Conservation (phyloP, 2,888 invertebrate species). For the Eutolmus rufibarbis region DNA sequence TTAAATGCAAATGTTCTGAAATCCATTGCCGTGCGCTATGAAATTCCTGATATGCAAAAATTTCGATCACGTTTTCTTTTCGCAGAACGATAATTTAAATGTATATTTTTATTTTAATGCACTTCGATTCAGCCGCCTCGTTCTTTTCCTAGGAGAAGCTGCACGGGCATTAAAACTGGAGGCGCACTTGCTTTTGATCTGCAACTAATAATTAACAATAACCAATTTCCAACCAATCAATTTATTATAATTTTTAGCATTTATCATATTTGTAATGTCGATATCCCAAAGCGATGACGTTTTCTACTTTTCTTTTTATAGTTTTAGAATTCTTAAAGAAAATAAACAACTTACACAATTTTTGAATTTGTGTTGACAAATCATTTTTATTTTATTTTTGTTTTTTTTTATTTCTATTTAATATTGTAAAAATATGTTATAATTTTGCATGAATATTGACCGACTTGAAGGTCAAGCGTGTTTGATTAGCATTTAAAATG, state of each 20-base stretch:
- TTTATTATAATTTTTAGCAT: neutral
- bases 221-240: neutral
- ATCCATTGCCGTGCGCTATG: neutral
- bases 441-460: too few species aligned
- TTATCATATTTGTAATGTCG: neutral
- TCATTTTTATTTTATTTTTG: too few species aligned
- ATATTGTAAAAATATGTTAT: too few species aligned
- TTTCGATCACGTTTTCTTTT: neutral
- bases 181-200: neutral
- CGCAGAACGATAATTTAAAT: neutral
- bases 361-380: too few species aligned
- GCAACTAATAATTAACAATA: neutral
- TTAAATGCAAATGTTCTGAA: neutral
- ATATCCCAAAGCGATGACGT: too few species aligned
- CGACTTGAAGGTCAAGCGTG: too few species aligned
- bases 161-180: neutral
- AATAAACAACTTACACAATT: too few species aligned
- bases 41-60: neutral
- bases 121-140: neutral
- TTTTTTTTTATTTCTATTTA: too few species aligned
- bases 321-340: too few species aligned
- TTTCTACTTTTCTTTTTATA: too few species aligned
- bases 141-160: neutral
- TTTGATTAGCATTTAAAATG: too few species aligned
- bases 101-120: neutral